These are phyloP conservation scores for Apteryx mantelli DNA, from an alignment of 2,113 vertebrate species.

Conservation along the genomic window DNA sequence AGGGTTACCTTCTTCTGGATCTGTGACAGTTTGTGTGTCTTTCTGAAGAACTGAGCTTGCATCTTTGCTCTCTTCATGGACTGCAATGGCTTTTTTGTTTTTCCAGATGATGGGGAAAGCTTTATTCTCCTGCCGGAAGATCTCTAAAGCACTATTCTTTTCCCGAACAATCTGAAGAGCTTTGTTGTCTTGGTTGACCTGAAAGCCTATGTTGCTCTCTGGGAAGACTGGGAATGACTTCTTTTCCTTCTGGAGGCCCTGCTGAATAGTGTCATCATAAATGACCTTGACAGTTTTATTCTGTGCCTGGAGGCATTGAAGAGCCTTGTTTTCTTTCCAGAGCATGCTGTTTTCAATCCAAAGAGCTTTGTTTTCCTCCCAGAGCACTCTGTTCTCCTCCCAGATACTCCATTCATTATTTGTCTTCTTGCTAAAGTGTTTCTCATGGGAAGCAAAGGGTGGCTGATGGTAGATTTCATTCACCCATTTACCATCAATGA, in stretches of 20 bases:
- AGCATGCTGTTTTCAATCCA: constrained; percentile 59
- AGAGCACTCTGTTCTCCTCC: constrained; percentile 71
- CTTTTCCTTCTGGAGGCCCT: constrained; percentile 11
- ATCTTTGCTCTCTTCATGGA: background rate
- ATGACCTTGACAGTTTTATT: constrained; percentile 17
- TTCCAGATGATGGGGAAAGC: background rate
- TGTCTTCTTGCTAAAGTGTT: constrained; percentile 27
- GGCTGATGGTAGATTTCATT: constrained; percentile 49
- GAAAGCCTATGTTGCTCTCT: background rate
- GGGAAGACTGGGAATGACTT: background rate
- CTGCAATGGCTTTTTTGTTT: background rate
- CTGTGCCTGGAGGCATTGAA: constrained; percentile 66
- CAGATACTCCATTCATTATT: constrained; percentile 61
- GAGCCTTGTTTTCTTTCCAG: constrained; percentile 70
- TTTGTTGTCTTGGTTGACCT: background rate
- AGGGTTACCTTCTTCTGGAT: background rate
- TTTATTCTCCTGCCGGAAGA: constrained; percentile 50
- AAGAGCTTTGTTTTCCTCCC: constrained; percentile 70
- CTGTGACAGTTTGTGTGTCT: rapidly evolving
- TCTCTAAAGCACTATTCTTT: constrained; percentile 41
- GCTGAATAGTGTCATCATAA: constrained; percentile 28
- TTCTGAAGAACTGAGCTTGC: background rate
- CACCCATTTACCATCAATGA: constrained; percentile 69
- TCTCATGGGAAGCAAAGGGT: constrained; percentile 28
- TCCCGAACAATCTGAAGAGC: constrained; percentile 14